Base-by-base conservation (phyloP, 2,113 vertebrate genomes). In the Psilopsiagon aymara region DNA sequence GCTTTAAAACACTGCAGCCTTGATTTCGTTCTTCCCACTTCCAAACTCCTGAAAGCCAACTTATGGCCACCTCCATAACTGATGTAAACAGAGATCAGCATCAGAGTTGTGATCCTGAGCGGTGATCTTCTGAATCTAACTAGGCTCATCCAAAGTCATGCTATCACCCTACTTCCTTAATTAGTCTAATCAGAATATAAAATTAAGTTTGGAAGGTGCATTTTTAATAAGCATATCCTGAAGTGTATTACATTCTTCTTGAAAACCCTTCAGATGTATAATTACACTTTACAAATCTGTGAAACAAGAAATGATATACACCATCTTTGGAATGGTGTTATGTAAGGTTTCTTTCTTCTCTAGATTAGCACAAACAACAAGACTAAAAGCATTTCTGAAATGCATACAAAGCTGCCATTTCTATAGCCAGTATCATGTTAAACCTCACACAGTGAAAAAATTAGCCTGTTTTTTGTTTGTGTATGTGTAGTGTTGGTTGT, bases 141-240 rank as follows among this genome's bases (percentile, higher is more conserved):
- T 2, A 69, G 13, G 10, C 21, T 77, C 35, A 63, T 16, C 12
- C 9, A 4, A 83, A 77, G 24, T 63, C 35, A 84, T 39, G 67
- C 10, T 33, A 66, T 37, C 47, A 75, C 12, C 13, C 17, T 29
- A 19, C 55, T 76, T 76, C 67, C 44, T 64, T 73, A 81, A 47
- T 57, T 75, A 44, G 43, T 27, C 21, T 79, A 89, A 82, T 86
- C 53, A 93, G 49, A 85, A 27, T 25, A 78, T 16, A 79, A 60
- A 60, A 89, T 51, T 95, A 28, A 78, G 75, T 60, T 66, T 78
- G 37, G 66, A 86, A 93, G 82, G 73, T 33, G 63, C 8, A 52
- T 78, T 95, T 91, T 92, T 78, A 95, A 92, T 63, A 94, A 93
- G 83, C 19, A 64, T 83, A 81, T 52, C 43, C 60, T 83, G 71